phyloP scores from a whole-genome alignment of 2,797 vertebrate species.

The Rhadinocentrus ornatus region DNA sequence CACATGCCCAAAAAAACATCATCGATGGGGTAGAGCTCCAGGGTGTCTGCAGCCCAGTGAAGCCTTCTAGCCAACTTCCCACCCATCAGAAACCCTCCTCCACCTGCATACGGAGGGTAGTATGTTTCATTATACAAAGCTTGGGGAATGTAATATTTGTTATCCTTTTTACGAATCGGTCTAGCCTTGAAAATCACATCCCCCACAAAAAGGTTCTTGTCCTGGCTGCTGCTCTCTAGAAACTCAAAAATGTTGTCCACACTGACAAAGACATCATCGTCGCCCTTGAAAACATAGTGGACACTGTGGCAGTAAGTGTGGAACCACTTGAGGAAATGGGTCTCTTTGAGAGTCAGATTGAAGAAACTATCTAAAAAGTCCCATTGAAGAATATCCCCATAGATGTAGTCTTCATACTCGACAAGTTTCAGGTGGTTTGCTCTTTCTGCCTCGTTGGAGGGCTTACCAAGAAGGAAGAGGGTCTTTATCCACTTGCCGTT shows the following conservation, averaged over 20 bases:
- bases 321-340: slow-evolving; percentile 97
- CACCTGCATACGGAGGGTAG: slow-evolving; percentile 94
- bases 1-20: slow-evolving; percentile 98
- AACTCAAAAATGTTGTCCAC: slow-evolving; percentile 92
- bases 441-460: slow-evolving; percentile 87
- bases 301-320: slow-evolving; percentile 87
- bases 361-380: slow-evolving; percentile 97
- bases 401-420: slow-evolving; percentile 93
- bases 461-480: slow-evolving; percentile 89
- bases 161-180: slow-evolving; percentile 92
- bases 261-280: slow-evolving; percentile 93
- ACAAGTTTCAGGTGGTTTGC: slow-evolving; percentile 94
- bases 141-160: slow-evolving; percentile 94
- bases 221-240: slow-evolving; percentile 77
- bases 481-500: slow-evolving; percentile 84
- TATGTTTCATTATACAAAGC: slow-evolving; percentile 86
- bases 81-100: slow-evolving; percentile 94
- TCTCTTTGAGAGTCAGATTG: slow-evolving; percentile 98
- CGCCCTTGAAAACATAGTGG: slow-evolving; percentile 93
- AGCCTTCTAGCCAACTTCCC: slow-evolving; percentile 86
- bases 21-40: slow-evolving; percentile 95
- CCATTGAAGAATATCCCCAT: slow-evolving; percentile 95
- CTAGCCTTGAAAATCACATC: slow-evolving; percentile 90
- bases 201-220: slow-evolving; percentile 87
- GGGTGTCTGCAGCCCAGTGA: slow-evolving; percentile 80